Conservation (phyloP, 2,797 vertebrate genomes). For the Sphenopsis melanotis region DNA sequence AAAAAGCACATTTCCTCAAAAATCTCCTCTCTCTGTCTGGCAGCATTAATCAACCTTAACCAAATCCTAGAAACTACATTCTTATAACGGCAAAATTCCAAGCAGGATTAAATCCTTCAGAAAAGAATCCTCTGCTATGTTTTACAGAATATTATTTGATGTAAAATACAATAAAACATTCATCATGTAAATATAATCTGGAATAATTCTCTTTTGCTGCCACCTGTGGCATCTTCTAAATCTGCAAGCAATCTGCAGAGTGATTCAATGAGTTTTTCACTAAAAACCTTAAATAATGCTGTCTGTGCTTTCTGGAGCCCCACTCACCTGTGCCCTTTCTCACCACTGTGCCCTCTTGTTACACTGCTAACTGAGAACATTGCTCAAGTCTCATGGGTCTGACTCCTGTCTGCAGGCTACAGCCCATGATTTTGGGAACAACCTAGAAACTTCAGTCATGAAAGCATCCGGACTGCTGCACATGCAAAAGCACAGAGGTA, state of each 20-base stretch:
- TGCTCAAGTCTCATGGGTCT: background rate
- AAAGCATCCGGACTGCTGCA: background rate
- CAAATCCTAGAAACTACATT: background rate
- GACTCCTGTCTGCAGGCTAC: background rate
- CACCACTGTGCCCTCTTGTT: background rate
- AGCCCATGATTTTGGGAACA: background rate
- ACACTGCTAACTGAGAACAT: background rate
- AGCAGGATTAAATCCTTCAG: background rate
- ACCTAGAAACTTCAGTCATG: background rate
- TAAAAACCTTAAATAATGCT: background rate
- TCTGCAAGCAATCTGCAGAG: background rate
- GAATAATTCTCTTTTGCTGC: background rate
- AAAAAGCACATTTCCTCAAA: background rate
- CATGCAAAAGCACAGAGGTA: fast-evolving
- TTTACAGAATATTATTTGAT: background rate
- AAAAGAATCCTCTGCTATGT: background rate
- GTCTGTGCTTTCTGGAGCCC: background rate
- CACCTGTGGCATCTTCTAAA: background rate
- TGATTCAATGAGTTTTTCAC: background rate
- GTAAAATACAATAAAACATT: background rate
- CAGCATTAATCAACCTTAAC: background rate
- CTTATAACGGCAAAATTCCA: background rate
- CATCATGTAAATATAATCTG: fast-evolving
- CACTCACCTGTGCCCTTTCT: background rate
- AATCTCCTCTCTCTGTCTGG: background rate